Base-by-base conservation (phyloP, 2,797 vertebrate species). In the Coilia nasus region DNA sequence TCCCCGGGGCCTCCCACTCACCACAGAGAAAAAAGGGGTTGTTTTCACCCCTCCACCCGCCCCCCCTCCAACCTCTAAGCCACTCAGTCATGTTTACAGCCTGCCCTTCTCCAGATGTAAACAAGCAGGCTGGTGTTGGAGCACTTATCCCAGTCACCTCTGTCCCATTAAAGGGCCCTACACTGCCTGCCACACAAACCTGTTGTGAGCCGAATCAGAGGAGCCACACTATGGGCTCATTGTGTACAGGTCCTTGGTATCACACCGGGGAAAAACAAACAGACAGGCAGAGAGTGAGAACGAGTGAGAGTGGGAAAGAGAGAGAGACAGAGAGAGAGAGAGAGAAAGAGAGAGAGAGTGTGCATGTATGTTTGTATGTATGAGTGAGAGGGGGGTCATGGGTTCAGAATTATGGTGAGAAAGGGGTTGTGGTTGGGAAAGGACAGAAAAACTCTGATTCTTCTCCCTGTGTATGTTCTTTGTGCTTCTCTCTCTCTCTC, bases 31-130 rank as follows among this genome's bases (percentile, higher is more conserved):
- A 54, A 44, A 78, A 78, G 71, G 17, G 71, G 17, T 15, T 78
- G 71, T 78, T 78, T 35, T 78, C 71, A 78, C 71, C 35, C 31
- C 31, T 15, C 11, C 67, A 9, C 67, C 17, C 67, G 11, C 28
- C 21, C 60, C 6, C 25, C 25, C 50, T 41, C 35, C 50, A 54
- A 54, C 71, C 35, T 78, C 35, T 7, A 78, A 78, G 19, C 35
- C 71, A 78, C 71, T 78, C 71, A 78, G 31, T 78, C 71, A 78
- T 78, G 71, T 78, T 78, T 78, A 78, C 71, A 78, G 71, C 71
- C 35, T 78, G 19, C 71, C 71, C 35, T 31, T 35, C 71, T 44
- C 71, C 71, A 78, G 71, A 78, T 78, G 71, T 78, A 78, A 78
- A 78, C 71, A 78, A 78, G 35, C 23, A 9, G 35, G 31, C 35